Percentiles rank a stretch among this genome's conserved stretches.
Evolutionary conservation across 2,888 invertebrate genomes (phyloP).

Genomic region (Acanthosoma haemorrhoidale): DNA sequence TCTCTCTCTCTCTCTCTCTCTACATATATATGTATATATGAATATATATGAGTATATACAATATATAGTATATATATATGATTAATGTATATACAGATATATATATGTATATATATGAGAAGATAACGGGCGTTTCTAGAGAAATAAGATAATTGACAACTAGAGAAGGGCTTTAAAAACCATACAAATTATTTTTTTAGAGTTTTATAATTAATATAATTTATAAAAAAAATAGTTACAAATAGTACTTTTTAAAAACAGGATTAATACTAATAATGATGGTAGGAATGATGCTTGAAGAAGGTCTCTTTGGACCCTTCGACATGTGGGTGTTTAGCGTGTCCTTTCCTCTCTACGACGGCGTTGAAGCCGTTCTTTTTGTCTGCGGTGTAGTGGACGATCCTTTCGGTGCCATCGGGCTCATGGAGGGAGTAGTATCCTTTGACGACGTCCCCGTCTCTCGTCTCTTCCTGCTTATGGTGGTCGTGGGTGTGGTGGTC

Average conservation of each 20-base stretch:
- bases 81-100: too few species aligned
- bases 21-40: too few species aligned
- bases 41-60: too few species aligned
- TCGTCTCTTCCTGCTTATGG: background rate
- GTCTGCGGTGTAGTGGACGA: constrained; percentile 40
- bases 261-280: background rate
- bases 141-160: too few species aligned
- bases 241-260: background rate
- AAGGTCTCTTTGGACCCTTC: background rate
- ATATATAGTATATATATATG: too few species aligned
- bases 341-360: constrained; percentile 39
- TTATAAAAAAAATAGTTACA: too few species aligned
- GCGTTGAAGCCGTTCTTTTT: constrained; percentile 43
- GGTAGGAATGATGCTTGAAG: background rate
- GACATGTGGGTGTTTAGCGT: background rate
- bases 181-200: too few species aligned
- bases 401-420: constrained; percentile 41
- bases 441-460: constrained; percentile 42
- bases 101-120: too few species aligned
- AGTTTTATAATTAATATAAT: too few species aligned
- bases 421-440: constrained; percentile 41
- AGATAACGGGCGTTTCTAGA: too few species aligned
- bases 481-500: constrained; percentile 40
- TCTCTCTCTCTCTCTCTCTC: too few species aligned
- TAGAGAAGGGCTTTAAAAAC: too few species aligned